Conservation (phyloP, 1,140 invertebrate genomes). For the Aphis craccivora region DNA sequence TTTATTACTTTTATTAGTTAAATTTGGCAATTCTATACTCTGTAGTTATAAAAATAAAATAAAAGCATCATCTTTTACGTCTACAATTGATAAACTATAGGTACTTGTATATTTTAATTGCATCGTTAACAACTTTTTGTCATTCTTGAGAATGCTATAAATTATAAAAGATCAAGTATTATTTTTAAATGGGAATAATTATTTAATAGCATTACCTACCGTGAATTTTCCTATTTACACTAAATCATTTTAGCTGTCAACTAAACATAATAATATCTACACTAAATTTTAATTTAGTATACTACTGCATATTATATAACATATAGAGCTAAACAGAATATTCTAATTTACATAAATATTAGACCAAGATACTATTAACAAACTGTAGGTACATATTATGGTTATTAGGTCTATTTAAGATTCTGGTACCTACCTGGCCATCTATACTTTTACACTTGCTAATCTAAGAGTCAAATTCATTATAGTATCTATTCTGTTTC, state of each 20-base stretch:
- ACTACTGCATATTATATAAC: not conserved
- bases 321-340: conserved; percentile 31
- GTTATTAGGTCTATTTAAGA: not conserved
- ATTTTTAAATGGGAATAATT: not conserved
- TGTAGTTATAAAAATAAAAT: not conserved
- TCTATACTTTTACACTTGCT: not conserved
- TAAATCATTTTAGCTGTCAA: conserved; percentile 3
- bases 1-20: not conserved
- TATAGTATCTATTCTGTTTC: not conserved
- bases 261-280: not conserved
- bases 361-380: not conserved
- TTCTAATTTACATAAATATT: conserved; percentile 37
- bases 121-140: not conserved
- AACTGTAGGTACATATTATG: not conserved
- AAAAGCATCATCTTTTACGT: not conserved
- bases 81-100: not conserved
- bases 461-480: not conserved
- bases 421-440: not conserved
- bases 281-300: not conserved
- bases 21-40: not conserved
- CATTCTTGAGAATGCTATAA: not conserved
- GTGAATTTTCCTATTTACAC: conserved; percentile 23
- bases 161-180: not conserved
- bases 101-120: not conserved
- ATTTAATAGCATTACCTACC: not conserved